Conservation (phyloP, 2,797 vertebrate species). For the Pipistrellus pygmaeus region DNA sequence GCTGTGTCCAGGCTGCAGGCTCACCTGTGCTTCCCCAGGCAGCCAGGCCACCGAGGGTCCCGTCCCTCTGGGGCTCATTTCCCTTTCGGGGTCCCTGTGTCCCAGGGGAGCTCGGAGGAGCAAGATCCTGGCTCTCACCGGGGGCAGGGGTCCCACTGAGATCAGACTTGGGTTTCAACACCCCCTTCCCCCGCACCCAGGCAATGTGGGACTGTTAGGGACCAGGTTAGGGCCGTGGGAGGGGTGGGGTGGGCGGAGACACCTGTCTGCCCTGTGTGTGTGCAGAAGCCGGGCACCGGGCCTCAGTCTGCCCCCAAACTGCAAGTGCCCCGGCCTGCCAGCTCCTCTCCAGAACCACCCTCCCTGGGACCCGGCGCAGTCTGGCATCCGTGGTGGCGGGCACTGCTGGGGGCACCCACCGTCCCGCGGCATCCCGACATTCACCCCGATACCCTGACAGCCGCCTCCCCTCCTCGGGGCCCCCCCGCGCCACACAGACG, state of each 20-base stretch:
- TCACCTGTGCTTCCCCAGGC: too few species aligned
- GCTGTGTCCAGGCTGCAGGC: too few species aligned
- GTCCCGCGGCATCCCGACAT: too few species aligned
- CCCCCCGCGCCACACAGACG: rapidly evolving
- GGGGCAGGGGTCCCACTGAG: not conserved
- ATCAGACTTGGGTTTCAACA: not conserved
- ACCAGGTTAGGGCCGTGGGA: not conserved
- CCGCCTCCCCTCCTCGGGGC: not conserved
- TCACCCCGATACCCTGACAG: not conserved
- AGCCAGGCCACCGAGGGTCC: too few species aligned
- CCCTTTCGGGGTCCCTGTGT: too few species aligned
- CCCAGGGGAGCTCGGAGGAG: too few species aligned
- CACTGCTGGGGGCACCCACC: not conserved
- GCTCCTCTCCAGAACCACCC: not conserved
- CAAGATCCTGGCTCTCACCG: too few species aligned
- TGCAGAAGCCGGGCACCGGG: not conserved
- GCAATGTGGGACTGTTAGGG: too few species aligned
- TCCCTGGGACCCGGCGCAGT: not conserved
- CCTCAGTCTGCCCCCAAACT: not conserved
- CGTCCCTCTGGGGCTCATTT: too few species aligned
- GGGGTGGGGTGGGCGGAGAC: not conserved
- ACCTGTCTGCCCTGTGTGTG: not conserved
- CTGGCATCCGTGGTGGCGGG: too few species aligned
- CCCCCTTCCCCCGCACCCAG: too few species aligned
- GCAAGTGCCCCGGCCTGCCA: too few species aligned